A percentile compares a stretch with the other conserved stretches of the same genome.
These are phyloP conservation scores for Siderastrea siderea DNA, from an alignment of 92 coral and sea anemone genomes.

Conservation along the genomic window DNA sequence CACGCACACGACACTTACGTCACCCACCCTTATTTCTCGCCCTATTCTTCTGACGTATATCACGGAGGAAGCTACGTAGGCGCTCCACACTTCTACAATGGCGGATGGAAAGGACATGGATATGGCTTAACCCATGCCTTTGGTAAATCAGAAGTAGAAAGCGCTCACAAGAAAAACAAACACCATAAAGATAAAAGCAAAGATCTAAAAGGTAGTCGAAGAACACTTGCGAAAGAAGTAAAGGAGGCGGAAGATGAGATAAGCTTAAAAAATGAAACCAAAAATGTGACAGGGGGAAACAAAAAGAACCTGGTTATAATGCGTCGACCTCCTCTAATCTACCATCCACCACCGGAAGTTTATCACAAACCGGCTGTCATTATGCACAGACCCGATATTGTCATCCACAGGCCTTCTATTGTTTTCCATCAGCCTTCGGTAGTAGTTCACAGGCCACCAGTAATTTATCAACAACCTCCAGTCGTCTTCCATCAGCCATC, in stretches of 20 bases:
- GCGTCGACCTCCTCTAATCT: constrained; percentile 91
- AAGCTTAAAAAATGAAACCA: constrained; percentile 18
- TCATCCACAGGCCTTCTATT: constrained; percentile 94
- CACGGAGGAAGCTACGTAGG: constrained; percentile 78
- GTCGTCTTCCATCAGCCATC: constrained; percentile 95
- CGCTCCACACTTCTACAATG: constrained; percentile 79
- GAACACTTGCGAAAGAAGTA: constrained; percentile 38
- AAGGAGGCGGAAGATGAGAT: constrained; percentile 35
- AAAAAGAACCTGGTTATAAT: constrained; percentile 89
- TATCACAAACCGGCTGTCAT: constrained; percentile 92
- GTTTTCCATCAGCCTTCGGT: constrained; percentile 98
- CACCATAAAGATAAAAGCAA: background rate
- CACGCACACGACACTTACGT: constrained; percentile 83
- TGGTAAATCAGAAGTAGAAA: constrained; percentile 78
- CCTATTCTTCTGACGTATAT: constrained; percentile 56
- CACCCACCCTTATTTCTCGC: constrained; percentile 74
- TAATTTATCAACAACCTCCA: constrained; percentile 93
- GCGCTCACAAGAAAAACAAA: constrained; percentile 37
- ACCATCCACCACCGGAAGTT: constrained; percentile 98
- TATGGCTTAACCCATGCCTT: constrained; percentile 60
- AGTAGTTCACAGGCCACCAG: constrained; percentile 93
- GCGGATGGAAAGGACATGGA: constrained; percentile 76
- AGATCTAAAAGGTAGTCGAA: constrained; percentile 21
- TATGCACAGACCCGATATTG: constrained; percentile 96
- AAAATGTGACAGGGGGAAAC: constrained; percentile 47